Base-by-base conservation (phyloP, 2,888 invertebrate species). In the Glaucopsyche alexis region DNA sequence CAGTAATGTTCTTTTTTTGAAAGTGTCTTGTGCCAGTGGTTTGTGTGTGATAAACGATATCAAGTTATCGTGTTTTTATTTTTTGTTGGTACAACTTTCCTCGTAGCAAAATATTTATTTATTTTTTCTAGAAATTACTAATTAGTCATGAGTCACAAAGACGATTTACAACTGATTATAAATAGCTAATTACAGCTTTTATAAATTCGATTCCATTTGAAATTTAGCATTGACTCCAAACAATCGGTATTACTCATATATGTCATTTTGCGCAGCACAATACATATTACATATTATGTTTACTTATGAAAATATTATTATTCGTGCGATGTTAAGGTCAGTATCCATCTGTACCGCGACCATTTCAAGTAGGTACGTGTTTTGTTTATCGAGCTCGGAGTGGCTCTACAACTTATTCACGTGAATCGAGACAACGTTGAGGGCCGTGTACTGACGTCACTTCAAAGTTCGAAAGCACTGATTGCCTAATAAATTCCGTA, bases 1-100 rank as follows among this genome's bases (percentile, higher is more conserved):
- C 76, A 75, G 72, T 73, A 45, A 74, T 75, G 74, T 73, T 76
- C 71, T 71, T 70, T 78, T 75, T 74, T 76, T 73, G 71, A 74
- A 75, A 75, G 72, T 72, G 74, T 72, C 50, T 71, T 75, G 75
- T 75, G 74, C 49, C 73, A 71, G 74, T 74, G 74, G 73, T 65
- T 72, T 66, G 73, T 70, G 76, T 76, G 77, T 79, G 74, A 42
- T 66, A 16, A 9, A 66, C 42, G n/a, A 14, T 50, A 50, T 50
- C 66, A 66, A 66, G n/a, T 67, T 45, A 47, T 45, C 5, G 45
- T 42, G 65, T 38, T 65, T 19, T 40, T 7, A 14, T 65, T 55
- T 55, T 19, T 9, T 9, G 19, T 38, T 38, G 60, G 60, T 60
- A 16, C 9, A 7, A 60, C 29, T 60, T 60, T 60, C 60, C 29